Conservation (phyloP, 2,113 vertebrate genomes). For the Dolichallabes microphthalmus region DNA sequence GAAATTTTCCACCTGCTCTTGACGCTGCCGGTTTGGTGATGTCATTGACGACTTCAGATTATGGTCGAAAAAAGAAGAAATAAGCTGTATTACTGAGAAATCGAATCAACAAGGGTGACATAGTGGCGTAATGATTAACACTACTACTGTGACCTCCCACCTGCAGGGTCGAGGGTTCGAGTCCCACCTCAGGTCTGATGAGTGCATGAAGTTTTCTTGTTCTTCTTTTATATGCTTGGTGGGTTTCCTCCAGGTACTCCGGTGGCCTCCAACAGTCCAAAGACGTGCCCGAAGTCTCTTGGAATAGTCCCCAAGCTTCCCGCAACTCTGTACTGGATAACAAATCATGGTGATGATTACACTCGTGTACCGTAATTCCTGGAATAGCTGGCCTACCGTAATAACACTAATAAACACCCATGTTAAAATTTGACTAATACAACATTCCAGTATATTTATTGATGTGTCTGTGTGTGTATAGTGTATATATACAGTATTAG, state of each 20-base stretch:
- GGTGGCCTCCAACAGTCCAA: no score
- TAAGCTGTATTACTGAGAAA: neutral
- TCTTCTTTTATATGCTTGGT: no score
- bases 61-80: neutral
- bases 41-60: neutral
- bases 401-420: neutral
- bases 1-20: neutral
- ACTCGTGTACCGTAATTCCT: neutral
- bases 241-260: no score
- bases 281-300: no score
- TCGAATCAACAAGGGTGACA: neutral
- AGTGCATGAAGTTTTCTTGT: no score
- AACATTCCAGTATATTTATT: neutral
- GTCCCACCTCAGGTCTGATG: no score
- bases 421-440: neutral
- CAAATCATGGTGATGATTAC: neutral
- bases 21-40: neutral
- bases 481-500: no score
- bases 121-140: no score
- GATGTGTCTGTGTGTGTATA: neutral
- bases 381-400: neutral
- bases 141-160: no score
- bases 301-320: no score
- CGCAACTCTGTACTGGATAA: no score
- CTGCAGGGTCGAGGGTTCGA: no score